A percentile compares a stretch with the other conserved stretches of the same genome.
Conservation (phyloP, 2,888 invertebrate species). For the Drosophila kambysellisi region DNA sequence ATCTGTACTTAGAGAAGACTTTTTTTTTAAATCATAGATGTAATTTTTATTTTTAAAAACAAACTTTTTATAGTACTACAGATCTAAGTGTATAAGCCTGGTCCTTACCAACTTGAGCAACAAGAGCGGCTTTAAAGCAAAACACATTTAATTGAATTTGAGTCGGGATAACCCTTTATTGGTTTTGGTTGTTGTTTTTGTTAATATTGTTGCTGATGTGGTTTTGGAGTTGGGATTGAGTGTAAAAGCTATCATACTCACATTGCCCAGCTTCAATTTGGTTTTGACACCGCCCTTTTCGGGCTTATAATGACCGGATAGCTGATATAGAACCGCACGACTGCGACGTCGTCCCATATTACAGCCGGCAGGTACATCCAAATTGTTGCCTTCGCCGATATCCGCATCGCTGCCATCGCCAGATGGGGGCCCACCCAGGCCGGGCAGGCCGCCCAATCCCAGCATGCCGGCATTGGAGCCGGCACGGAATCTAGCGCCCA, state of each 20-base stretch:
- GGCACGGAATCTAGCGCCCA: conserved; percentile 92
- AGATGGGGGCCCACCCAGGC: conserved; percentile 66
- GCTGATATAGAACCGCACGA: conserved; percentile 97
- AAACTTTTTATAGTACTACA: not conserved
- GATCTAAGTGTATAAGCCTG: not conserved
- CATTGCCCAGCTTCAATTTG: conserved; percentile 97
- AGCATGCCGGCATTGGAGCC: conserved; percentile 91
- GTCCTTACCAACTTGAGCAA: not conserved
- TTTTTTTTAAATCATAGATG: not conserved
- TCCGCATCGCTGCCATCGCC: conserved; percentile 85
- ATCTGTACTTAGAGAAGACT: not conserved
- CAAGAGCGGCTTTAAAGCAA: conserved; percentile 15
- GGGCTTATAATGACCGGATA: conserved; percentile 98
- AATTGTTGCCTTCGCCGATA: conserved; percentile 90
- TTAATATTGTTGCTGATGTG: not conserved
- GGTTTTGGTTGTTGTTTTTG: conserved; percentile 6
- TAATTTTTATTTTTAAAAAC: not conserved
- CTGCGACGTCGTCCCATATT: conserved; percentile 97
- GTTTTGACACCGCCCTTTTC: conserved; percentile 92
- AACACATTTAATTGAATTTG: conserved; percentile 43
- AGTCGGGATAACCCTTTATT: not conserved
- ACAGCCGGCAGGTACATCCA: conserved; percentile 92
- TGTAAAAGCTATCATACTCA: conserved; percentile 86
- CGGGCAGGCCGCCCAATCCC: conserved; percentile 85
- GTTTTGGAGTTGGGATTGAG: conserved; percentile 4